Evolutionary conservation across 2,888 invertebrate species (phyloP), one percentile per base, ranked within the genome.

Genomic region (Unio pictorum): DNA sequence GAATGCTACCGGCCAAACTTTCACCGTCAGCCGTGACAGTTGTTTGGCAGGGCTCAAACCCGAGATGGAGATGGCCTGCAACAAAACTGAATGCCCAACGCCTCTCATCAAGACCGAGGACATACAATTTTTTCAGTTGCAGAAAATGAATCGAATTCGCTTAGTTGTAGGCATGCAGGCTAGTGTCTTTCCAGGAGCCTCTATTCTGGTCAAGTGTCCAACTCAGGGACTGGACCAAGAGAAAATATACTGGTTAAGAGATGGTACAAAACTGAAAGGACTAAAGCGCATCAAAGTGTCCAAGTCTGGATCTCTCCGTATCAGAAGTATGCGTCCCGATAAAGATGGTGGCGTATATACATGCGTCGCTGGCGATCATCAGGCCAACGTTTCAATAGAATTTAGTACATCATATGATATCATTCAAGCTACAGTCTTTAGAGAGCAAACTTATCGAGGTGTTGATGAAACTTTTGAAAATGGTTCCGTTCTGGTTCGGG

Each of bases 171-270:
- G 87, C 3, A 82, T 86, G 67, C 70, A 77, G 54, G 87, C 84
- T n/a, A 74, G 76, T 23, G 74, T 88, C 5, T 67, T 88, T 26
- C 86, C 86, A 30, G 85, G 84, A 20, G 87, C 87, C 6, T 82
- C 81, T 3, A 67, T 88, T 7, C 73, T 85, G 55, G 70, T 86
- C 55, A 79, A 81, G 66, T 88, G 89, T 74, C 84, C 86, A 18
- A 85, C 84, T 20, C 79, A 81, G 26, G 83, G 84, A 18, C 78
- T 84, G 71, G 81, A 81, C 68, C 78, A 81, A 68, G 80, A 76
- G n/a, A 72, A 76, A 59, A 79, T 87, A n/a, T 76, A 78, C n/a
- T 89, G 88, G 88, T 74, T 81, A 55, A 84, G 80, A 71, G 74
- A 85, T 72, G 85, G 81, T 18, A 68, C 83, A 57, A 69, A 72